Conservation (phyloP, 2,888 invertebrate species). For the Pterostichus madidus region DNA sequence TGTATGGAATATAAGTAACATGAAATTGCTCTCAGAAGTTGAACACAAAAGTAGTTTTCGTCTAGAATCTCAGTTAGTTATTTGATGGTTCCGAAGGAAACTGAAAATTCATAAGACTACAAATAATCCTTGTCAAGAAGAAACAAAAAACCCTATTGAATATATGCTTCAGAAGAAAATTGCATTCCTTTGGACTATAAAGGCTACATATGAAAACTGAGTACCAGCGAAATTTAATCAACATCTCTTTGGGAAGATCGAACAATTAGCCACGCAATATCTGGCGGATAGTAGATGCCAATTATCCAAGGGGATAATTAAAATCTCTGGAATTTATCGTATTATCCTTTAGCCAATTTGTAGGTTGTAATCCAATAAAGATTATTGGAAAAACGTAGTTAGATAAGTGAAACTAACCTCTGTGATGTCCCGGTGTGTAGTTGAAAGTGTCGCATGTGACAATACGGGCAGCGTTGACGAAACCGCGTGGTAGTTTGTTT, state of each 20-base stretch:
- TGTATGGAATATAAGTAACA: slow-evolving; percentile 30
- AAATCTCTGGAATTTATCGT: slow-evolving; percentile 33
- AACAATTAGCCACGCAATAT: slow-evolving; percentile 44
- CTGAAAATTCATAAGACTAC: slow-evolving; percentile 47
- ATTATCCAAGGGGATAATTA: slow-evolving; percentile 29
- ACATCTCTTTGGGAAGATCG: slow-evolving; percentile 27
- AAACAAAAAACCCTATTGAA: slow-evolving; percentile 41
- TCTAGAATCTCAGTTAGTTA: slow-evolving; percentile 36
- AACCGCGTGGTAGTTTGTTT: slow-evolving; percentile 47
- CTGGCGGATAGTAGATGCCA: slow-evolving; percentile 28
- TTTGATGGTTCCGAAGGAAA: slow-evolving; percentile 42
- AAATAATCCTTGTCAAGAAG: slow-evolving; percentile 37
- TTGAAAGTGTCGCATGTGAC: slow-evolving; percentile 30
- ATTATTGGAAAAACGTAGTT: too few relatives aligned
- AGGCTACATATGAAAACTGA: slow-evolving; percentile 46
- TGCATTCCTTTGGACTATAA: slow-evolving; percentile 50
- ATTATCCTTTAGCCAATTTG: neutral
- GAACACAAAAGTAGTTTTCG: slow-evolving; percentile 42
- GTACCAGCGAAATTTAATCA: slow-evolving; percentile 50
- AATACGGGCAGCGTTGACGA: slow-evolving; percentile 37
- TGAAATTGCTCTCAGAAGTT: slow-evolving; percentile 32
- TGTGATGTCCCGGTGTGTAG: slow-evolving; percentile 24
- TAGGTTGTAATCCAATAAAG: too few relatives aligned
- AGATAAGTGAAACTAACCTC: slow-evolving; percentile 58
- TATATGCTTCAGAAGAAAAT: slow-evolving; percentile 42